Evolutionary conservation across 2,888 invertebrate genomes (phyloP), one percentile per base, ranked within the genome.

Genomic region (Volucella bombylans): DNA sequence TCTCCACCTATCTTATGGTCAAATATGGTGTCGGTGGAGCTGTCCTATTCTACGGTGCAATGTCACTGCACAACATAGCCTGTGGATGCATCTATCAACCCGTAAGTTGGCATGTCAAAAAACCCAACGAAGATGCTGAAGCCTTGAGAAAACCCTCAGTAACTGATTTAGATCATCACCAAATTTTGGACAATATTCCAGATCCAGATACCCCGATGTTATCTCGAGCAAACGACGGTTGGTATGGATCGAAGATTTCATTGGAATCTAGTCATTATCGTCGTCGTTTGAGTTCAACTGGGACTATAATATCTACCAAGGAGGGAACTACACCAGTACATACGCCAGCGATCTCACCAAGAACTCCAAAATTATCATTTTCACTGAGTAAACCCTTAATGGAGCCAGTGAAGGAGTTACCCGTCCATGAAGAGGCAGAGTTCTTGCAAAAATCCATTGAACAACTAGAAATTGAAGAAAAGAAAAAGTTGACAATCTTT

Each of bases 41-140:
- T 0, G 93, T 95, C 62, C 90, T 96, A 14, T 92, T 96, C 39
- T 93, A 95, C 87, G 93, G 94, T 15, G 95, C 94, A 4, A 92
- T 96, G 76, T 93, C 95, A 1, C 91, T 95, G 69, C 95, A 96
- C 89, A 94, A 95, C 0, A 91, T 95, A 64, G 94, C 94, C 38
- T 94, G 94, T 87, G 93, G 95, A 2, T 91, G 95, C 76, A 90
- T 96, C 67, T 91, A 96, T 54, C 96, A 96, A 88, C 96, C 96
- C 3, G 95, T 96, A 0, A 94, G 94, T 90, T 95, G 95, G 95
- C 96, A 96, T 89, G 92, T 93, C 4, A 94, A 94, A 89, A 92
- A 91, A 87, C 92, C 78, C 91, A 92, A 9, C 0, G 85, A 64
- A 39, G 89, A 90, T 43, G 88, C 87, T 0, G 90, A 90, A 80